phyloP scores from a whole-genome alignment of 2,797 vertebrate species.

The Anguilla megastoma region DNA sequence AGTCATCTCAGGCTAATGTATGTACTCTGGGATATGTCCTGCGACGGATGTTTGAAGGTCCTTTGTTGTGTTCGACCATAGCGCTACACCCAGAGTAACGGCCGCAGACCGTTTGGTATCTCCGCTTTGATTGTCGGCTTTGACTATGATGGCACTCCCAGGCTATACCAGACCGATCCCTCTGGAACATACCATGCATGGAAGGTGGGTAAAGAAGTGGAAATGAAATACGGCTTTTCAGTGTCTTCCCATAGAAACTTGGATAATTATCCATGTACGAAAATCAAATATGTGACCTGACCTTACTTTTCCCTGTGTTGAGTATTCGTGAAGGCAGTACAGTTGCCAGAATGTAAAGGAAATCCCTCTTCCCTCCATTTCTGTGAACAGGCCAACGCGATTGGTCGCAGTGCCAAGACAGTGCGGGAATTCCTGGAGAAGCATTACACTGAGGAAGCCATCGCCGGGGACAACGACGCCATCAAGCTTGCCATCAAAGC shows the following conservation, averaged over 20 bases:
- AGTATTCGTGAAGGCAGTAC: not conserved
- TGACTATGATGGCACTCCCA: constrained; percentile 77
- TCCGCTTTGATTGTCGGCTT: constrained; percentile 84
- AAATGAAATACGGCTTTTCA: not conserved
- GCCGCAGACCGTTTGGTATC: constrained; percentile 79
- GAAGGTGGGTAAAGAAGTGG: constrained; percentile 66
- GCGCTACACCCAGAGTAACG: constrained; percentile 82
- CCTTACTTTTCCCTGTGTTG: not conserved
- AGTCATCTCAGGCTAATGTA: not conserved
- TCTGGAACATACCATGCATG: constrained; percentile 85
- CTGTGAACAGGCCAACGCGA: constrained; percentile 63
- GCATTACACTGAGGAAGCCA: constrained; percentile 73
- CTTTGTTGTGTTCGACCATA: constrained; percentile 44
- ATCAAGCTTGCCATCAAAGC: constrained; percentile 80
- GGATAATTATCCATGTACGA: not conserved
- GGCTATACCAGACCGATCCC: constrained; percentile 81
- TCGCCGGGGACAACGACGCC: constrained; percentile 74
- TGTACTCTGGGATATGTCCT: not conserved
- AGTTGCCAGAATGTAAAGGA: not conserved
- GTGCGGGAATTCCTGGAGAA: constrained; percentile 82
- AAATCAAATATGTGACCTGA: not conserved
- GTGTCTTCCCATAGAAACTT: not conserved
- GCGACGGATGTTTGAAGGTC: not conserved
- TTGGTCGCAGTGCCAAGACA: constrained; percentile 79
- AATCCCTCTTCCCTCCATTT: not conserved